Base-by-base conservation (phyloP, 1,140 invertebrate genomes). In the Forficula auricularia region DNA sequence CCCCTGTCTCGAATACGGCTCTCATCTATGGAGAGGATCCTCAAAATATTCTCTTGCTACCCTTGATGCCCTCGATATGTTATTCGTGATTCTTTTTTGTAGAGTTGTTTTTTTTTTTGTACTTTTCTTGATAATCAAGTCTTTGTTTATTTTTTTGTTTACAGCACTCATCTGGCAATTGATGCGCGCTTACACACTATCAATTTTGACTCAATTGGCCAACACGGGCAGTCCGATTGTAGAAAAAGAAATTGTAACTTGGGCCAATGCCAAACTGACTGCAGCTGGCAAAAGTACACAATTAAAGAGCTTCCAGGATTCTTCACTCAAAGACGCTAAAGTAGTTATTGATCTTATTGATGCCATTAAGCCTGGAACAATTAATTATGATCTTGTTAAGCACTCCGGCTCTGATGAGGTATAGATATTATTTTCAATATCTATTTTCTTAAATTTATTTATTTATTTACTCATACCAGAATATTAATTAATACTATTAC, bases 91-190 rank as follows among this genome's bases (percentile, higher is more conserved):
- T n/a, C n/a, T n/a, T n/a, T n/a, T n/a, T n/a, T n/a, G n/a, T n/a
- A n/a, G n/a, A n/a, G n/a, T n/a, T n/a, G n/a, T n/a, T n/a, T n/a
- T n/a, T n/a, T n/a, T n/a, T n/a, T n/a, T n/a, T n/a, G n/a, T n/a
- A n/a, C n/a, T n/a, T n/a, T n/a, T n/a, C n/a, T n/a, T n/a, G n/a
- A n/a, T n/a, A n/a, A n/a, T n/a, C n/a, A n/a, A n/a, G n/a, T n/a
- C n/a, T n/a, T n/a, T n/a, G n/a, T n/a, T n/a, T n/a, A n/a, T n/a
- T n/a, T n/a, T n/a, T n/a, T n/a, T n/a, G n/a, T n/a, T n/a, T n/a
- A n/a, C 59, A 83, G 92, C 92, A 10, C 63, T 98, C 4, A 91
- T 98, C 38, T 99, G 95, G 95, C 95, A 99, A 63, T 64, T 98
- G 47, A 98, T 98, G 95, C 73, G 92, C 46, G 91, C 91, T 1